Conservation (phyloP, 2,113 vertebrate genomes). For the Anhinga rufa region DNA sequence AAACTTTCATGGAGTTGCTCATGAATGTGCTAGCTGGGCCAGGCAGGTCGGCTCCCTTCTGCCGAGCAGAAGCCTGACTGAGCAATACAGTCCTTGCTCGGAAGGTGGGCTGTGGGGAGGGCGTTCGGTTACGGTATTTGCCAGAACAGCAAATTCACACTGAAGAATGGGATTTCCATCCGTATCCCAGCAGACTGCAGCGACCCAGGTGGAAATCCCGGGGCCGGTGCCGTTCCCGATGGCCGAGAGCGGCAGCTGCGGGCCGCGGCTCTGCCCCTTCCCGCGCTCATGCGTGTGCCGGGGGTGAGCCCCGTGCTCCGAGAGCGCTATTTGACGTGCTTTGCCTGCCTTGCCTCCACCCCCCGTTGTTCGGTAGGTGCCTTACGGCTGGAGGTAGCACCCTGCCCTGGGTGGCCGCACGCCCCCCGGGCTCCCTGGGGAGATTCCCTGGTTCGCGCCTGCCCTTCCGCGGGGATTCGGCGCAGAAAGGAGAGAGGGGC, state of each 20-base stretch:
- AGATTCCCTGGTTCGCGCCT: not conserved
- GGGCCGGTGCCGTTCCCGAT: accelerated
- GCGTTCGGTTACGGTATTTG: accelerated
- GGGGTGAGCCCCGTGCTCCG: not conserved
- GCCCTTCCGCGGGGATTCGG: not conserved
- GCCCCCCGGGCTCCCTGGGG: not conserved
- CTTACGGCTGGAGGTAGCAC: accelerated
- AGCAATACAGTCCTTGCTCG: not conserved
- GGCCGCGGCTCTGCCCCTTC: not conserved
- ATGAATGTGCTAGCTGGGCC: not conserved
- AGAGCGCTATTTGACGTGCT: accelerated
- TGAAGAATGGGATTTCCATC: accelerated
- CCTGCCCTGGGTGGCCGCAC: not conserved
- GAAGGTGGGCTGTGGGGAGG: not conserved
- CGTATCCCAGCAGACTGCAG: not conserved
- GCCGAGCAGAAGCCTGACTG: not conserved
- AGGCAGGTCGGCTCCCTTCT: not conserved
- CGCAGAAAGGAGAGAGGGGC: not conserved
- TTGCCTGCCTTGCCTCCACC: accelerated
- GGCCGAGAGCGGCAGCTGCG: not conserved
- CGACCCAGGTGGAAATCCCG: not conserved
- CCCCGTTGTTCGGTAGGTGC: accelerated
- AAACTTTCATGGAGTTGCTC: not conserved
- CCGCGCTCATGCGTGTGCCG: accelerated
- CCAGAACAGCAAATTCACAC: accelerated